Base-by-base conservation (phyloP, 2,797 vertebrate genomes). In the Falco cherrug region DNA sequence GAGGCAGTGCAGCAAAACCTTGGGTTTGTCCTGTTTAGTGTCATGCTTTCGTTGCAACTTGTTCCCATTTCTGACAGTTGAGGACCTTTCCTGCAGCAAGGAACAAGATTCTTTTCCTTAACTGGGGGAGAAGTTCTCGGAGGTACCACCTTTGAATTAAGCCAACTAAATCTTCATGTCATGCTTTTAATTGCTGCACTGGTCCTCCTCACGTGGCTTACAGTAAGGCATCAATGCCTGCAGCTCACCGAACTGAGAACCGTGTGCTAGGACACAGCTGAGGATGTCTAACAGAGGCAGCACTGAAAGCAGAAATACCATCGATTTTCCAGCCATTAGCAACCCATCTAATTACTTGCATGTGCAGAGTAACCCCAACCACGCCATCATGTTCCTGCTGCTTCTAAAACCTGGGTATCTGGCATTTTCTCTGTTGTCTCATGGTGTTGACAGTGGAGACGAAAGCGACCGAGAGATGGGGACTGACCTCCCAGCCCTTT, bases 271-370 rank as follows among this genome's bases (percentile, higher is more conserved):
- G 56, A 63, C 48, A 45, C 53, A 69, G 48, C 18, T 13, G 22
- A 60, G 39, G 31, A 64, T 0, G 10, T 37, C 50, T 54, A 31
- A 45, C 0, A 13, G 61, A 59, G 28, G 13, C 2, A 39, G 51
- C 24, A 51, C 31, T 50, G 68, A 64, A 61, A 79, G 43, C 54
- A 61, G 53, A 84, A 67, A 85, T 26, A 41, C 19, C 7, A 53
- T 3, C 1, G 3, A 31, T 74, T 89, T 82, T 77, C 68, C 68
- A 74, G 73, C 68, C 35, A 24, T 77, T 56, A 48, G 4, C 3
- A 61, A 50, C 26, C 19, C 5, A 18, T 5, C 33, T 11, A 26
- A 26, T 47, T 35, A 65, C 1, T 0, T 6, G 22, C 45, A 0
- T 20, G 29, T 45, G 56, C 53, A 71, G 50, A 80, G 45, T 17